A percentile compares a stretch with the other conserved stretches of the same genome.
These are phyloP conservation scores for Cheilosia variabilis DNA, from an alignment of 2,888 invertebrate species.

Conservation along the genomic window DNA sequence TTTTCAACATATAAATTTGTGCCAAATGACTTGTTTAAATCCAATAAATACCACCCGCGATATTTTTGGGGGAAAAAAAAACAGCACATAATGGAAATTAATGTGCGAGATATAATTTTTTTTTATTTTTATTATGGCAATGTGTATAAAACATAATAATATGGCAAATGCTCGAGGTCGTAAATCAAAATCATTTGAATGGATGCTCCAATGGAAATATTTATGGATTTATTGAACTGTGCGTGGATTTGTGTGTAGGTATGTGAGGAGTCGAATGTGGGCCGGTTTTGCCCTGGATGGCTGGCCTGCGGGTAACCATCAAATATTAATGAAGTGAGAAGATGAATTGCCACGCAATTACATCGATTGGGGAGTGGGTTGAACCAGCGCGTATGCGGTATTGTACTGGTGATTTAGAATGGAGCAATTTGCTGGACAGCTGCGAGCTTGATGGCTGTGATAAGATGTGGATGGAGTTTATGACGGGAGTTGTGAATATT, in stretches of 20 bases:
- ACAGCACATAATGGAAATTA: constrained; percentile 33
- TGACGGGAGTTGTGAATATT: neutral
- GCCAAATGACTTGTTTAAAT: constrained; percentile 21
- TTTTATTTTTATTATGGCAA: neutral
- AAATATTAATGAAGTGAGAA: constrained; percentile 24
- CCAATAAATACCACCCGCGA: constrained; percentile 24
- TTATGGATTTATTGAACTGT: constrained; percentile 24
- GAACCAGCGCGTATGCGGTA: neutral
- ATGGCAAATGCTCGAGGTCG: constrained; percentile 14
- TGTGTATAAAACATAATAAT: neutral
- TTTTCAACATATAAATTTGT: neutral
- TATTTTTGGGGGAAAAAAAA: neutral
- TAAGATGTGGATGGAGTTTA: neutral
- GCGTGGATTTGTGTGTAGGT: neutral
- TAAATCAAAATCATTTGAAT: constrained; percentile 39
- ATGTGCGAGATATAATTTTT: constrained; percentile 10
- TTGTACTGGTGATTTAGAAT: neutral
- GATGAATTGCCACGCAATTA: constrained; percentile 5
- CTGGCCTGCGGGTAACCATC: neutral
- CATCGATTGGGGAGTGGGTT: neutral
- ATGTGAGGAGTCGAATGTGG: neutral
- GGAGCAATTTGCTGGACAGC: neutral
- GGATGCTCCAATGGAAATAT: neutral
- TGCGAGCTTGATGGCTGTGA: neutral
- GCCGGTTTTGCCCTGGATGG: neutral